These are phyloP conservation scores for Psittacula derbiana DNA, from an alignment of 2,797 vertebrate species.

Conservation along the genomic window DNA sequence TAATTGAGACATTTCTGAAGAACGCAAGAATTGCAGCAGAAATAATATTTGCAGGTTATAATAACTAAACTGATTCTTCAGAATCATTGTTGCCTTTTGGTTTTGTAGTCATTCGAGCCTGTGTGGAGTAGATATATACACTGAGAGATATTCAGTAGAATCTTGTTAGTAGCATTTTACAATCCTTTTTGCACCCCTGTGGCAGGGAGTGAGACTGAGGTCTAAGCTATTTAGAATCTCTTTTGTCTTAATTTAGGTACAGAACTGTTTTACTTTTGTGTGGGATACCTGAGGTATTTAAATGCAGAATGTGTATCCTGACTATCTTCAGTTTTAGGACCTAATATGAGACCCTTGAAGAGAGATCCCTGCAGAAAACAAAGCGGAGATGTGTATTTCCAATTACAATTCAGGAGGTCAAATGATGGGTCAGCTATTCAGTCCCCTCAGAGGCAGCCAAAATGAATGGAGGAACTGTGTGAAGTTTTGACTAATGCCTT, in stretches of 20 bases:
- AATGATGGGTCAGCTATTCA: slow-evolving; percentile 9
- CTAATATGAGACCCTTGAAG: neutral
- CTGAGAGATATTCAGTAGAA: neutral
- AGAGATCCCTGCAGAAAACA: neutral
- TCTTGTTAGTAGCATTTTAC: neutral
- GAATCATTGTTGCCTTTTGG: neutral
- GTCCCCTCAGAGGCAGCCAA: neutral
- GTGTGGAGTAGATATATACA: neutral
- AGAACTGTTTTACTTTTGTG: neutral
- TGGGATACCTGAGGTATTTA: neutral
- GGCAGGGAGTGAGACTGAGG: neutral
- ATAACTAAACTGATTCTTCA: neutral
- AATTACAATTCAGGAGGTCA: slow-evolving; percentile 32
- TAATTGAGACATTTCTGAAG: neutral
- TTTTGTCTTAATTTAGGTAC: slow-evolving; percentile 5
- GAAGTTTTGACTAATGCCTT: slow-evolving; percentile 43
- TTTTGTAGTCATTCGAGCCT: neutral
- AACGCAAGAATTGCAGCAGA: neutral
- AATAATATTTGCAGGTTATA: neutral
- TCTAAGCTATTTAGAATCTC: neutral
- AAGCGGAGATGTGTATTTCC: neutral
- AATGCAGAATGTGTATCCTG: neutral
- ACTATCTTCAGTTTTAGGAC: neutral
- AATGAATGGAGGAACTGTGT: slow-evolving; percentile 1
- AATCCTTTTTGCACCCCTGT: neutral